Conservation (phyloP, 2,113 vertebrate species). For the Herpetotheres cachinnans region DNA sequence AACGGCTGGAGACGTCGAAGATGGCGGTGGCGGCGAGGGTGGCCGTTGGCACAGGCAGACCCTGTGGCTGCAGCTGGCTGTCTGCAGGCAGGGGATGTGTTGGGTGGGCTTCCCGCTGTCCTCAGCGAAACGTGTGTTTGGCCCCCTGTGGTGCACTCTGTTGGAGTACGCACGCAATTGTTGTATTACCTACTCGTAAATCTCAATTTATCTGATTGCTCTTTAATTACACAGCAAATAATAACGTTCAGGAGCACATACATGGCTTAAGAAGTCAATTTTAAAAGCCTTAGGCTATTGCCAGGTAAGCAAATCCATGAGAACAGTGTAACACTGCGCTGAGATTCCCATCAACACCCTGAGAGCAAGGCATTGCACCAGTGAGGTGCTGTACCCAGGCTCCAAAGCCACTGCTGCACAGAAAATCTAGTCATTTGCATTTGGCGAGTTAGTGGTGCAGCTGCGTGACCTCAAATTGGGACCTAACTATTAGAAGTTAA, state of each 20-base stretch:
- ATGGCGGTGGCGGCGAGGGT: fast-evolving
- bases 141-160: fast-evolving
- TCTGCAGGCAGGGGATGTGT: not conserved
- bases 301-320: fast-evolving
- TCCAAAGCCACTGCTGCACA: fast-evolving
- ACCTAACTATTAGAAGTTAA: not conserved
- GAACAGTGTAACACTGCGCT: fast-evolving
- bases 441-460: too few relatives aligned
- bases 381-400: fast-evolving
- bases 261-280: fast-evolving
- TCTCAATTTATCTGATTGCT: fast-evolving
- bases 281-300: fast-evolving
- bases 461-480: not conserved
- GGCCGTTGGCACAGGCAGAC: not conserved
- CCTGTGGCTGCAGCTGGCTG: fast-evolving
- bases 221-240: not conserved
- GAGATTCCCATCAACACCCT: fast-evolving
- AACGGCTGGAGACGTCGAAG: not conserved
- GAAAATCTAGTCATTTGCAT: fast-evolving
- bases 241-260: not conserved
- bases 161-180: fast-evolving
- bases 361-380: fast-evolving
- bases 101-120: fast-evolving
- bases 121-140: fast-evolving
- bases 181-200: fast-evolving